Percentiles rank a stretch among this genome's conserved stretches.
Conservation (phyloP, 2,888 invertebrate genomes). For the Ellobium chinense region DNA sequence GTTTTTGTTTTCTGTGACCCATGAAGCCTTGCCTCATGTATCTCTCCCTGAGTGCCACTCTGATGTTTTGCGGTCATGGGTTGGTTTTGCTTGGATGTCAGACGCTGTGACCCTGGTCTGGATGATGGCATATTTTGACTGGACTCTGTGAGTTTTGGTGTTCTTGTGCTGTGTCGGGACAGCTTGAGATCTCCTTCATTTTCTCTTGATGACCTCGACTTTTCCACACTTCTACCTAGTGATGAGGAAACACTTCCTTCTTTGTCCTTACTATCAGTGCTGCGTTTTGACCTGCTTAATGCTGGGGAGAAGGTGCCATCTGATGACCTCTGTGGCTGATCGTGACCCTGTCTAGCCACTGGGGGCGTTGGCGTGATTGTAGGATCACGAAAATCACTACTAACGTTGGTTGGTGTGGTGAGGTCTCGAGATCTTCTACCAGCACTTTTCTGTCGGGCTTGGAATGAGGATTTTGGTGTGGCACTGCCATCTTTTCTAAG, state of each 20-base stretch:
- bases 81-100: not conserved
- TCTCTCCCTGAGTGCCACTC: not conserved
- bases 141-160: not conserved
- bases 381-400: not conserved
- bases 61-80: not conserved
- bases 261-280: not conserved
- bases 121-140: not conserved
- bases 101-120: not conserved
- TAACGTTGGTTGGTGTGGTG: not conserved
- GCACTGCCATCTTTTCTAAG: not conserved
- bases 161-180: not conserved
- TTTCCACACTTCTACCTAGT: not conserved
- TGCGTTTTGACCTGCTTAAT: not conserved
- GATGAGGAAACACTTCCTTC: not conserved
- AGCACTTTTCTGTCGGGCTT: not conserved
- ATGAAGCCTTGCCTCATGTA: not conserved
- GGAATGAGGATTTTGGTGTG: not conserved
- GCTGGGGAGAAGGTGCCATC: not conserved
- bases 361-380: conserved; percentile 7
- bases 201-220: not conserved
- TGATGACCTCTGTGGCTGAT: too few species aligned
- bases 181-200: not conserved
- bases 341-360: not conserved
- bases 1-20: not conserved
- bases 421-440: not conserved